Conservation (phyloP, 2,113 vertebrate species). For the Panthera uncia region DNA sequence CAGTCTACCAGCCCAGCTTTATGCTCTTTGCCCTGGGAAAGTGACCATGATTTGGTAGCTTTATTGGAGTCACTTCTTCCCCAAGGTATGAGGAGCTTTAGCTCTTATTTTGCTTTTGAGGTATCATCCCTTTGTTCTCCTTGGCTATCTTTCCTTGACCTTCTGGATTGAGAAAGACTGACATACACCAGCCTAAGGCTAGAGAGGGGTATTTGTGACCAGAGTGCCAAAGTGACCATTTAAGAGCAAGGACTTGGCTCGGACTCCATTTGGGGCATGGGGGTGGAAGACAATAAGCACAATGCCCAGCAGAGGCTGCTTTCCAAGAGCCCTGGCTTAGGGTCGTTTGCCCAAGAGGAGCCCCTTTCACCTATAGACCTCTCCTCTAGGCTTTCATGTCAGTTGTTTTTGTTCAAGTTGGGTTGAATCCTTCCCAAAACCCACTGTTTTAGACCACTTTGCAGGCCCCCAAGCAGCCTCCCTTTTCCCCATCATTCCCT, state of each 20-base stretch:
- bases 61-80: conserved; percentile 32
- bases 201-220: neutral
- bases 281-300: conserved; percentile 50
- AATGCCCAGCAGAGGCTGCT: conserved; percentile 19
- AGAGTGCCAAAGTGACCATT: conserved; percentile 28
- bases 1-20: neutral
- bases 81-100: neutral
- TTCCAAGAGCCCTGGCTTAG: neutral
- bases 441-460: neutral
- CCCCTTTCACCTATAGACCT: conserved; percentile 3
- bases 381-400: neutral
- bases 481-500: neutral
- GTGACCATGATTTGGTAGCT: neutral
- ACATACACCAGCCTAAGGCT: neutral
- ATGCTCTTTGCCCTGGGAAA: neutral
- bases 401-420: conserved; percentile 48
- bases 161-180: conserved; percentile 34
- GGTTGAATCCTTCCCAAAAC: neutral
- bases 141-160: conserved; percentile 12
- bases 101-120: conserved; percentile 39
- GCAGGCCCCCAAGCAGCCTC: neutral
- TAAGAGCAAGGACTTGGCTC: conserved; percentile 14
- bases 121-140: neutral
- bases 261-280: neutral
- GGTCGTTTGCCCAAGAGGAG: neutral